Evolutionary conservation across 2,888 invertebrate genomes (phyloP), one percentile per base, ranked within the genome.

Genomic region (Agrochola lota): DNA sequence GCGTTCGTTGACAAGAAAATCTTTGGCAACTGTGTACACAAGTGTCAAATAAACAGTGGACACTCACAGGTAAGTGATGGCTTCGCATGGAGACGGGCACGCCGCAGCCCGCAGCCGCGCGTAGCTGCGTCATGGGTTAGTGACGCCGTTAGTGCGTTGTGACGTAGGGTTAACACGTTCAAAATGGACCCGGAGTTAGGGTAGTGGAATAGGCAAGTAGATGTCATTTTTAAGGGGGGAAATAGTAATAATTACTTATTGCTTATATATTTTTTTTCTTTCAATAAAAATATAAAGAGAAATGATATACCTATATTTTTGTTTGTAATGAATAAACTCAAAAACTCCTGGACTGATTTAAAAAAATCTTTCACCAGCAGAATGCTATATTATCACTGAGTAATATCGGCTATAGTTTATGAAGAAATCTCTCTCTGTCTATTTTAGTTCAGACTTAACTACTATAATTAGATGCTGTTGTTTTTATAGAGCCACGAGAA

Each of bases 51-150:
- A 80, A 75, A 86, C 20, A 72, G 71, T 79, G 71, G 73, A 83
- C 81, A 95, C 95, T 95, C 90, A 95, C 95, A 62, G 93, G 92
- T 77, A 92, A 85, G n/a, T 92, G 91, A 64, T 94, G 93, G 82
- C 80, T 92, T 78, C 95, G 92, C 91, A 91, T 90, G 70, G 92
- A 85, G 78, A 91, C 89, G 55, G 93, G 92, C 87, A 91, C 92
- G 79, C 92, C 91, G 87, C 90, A 78, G 85, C 85, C 85, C 77
- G 80, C 85, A 83, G 87, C 80, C 17, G 81, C 90, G 72, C 94
- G 93, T 77, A 92, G 90, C 94, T 94, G 89, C 75, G 85, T 86
- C 83, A 80, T 87, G 84, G 72, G 77, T 81, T 80, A 81, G 87
- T 88, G 80, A 85, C 87, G 74, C 59, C 73, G 83, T 87, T 87